phyloP scores from a whole-genome alignment of 2,797 vertebrate genomes.

The Petrocephalus sullivani region DNA sequence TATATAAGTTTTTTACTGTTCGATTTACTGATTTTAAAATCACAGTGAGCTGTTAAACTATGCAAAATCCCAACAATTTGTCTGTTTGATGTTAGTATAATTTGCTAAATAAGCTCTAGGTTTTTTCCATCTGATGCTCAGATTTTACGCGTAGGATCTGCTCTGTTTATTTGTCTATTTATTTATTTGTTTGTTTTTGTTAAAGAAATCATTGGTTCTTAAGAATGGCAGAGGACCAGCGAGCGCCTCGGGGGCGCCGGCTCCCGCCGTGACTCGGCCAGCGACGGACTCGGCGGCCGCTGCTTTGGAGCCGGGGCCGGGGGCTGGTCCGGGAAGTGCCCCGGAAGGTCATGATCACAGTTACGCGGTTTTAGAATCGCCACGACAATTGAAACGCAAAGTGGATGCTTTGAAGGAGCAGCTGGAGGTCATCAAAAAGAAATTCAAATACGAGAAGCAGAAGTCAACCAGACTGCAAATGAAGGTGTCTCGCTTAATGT shows the following conservation, averaged over 20 bases:
- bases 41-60: not conserved
- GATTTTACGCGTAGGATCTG: not conserved
- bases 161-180: too few species aligned
- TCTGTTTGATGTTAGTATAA: not conserved
- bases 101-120: not conserved
- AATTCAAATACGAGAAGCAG: constrained; percentile 17
- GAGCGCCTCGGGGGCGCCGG: not conserved
- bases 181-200: not conserved
- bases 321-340: not conserved
- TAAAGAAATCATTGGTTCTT: not conserved
- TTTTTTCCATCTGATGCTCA: not conserved
- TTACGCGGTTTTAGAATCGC: not conserved
- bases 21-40: not conserved
- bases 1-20: not conserved
- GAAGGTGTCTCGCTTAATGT: constrained; percentile 1
- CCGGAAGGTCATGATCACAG: not conserved
- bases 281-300: not conserved
- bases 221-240: not conserved
- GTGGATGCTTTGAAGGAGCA: constrained; percentile 8
- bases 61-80: not conserved
- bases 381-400: not conserved
- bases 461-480: constrained; percentile 12
- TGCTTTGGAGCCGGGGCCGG: not conserved
- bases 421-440: constrained; percentile 10
- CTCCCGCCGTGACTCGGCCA: not conserved